Evolutionary conservation across 2,888 invertebrate species (phyloP).

Genomic region (Drosophila phalerata): DNA sequence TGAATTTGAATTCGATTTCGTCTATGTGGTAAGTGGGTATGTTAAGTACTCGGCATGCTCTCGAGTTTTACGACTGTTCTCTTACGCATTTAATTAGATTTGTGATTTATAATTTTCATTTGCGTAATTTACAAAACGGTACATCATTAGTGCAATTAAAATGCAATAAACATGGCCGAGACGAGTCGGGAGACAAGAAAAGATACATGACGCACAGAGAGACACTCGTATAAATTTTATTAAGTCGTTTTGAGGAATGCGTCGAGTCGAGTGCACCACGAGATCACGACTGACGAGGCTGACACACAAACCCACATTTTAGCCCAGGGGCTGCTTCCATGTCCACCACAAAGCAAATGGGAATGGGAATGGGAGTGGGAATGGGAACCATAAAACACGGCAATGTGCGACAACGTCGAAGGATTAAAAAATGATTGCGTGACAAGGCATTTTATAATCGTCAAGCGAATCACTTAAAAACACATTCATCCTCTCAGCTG

Average conservation of each 20-base stretch:
- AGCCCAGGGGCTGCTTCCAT: constrained; percentile 14
- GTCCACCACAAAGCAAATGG: constrained; percentile 6
- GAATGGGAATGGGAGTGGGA: neutral
- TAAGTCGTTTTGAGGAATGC: constrained; percentile 70
- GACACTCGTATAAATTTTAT: constrained; percentile 77
- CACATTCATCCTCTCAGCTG: constrained; percentile 56
- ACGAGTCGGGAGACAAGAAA: constrained; percentile 6
- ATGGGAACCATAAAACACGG: constrained; percentile 58
- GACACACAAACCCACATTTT: constrained; percentile 68
- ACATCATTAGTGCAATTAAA: constrained; percentile 81
- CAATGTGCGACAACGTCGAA: constrained; percentile 63
- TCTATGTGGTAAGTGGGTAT: constrained; percentile 24
- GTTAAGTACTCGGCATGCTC: constrained; percentile 20
- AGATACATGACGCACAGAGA: constrained; percentile 28
- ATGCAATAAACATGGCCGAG: constrained; percentile 65
- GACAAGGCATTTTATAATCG: constrained; percentile 82
- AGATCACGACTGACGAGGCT: constrained; percentile 32
- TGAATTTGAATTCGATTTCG: constrained; percentile 5
- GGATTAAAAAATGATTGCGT: constrained; percentile 82
- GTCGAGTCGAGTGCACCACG: constrained; percentile 44
- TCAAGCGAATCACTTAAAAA: constrained; percentile 74
- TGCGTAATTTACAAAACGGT: constrained; percentile 71
- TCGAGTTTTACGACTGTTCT: constrained; percentile 39
- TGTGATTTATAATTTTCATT: constrained; percentile 65
- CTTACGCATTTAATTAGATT: constrained; percentile 49